Percentiles rank a stretch among this genome's conserved stretches.
These are phyloP conservation scores for Poecile montanus DNA, from an alignment of 2,797 vertebrate species.

Conservation along the genomic window DNA sequence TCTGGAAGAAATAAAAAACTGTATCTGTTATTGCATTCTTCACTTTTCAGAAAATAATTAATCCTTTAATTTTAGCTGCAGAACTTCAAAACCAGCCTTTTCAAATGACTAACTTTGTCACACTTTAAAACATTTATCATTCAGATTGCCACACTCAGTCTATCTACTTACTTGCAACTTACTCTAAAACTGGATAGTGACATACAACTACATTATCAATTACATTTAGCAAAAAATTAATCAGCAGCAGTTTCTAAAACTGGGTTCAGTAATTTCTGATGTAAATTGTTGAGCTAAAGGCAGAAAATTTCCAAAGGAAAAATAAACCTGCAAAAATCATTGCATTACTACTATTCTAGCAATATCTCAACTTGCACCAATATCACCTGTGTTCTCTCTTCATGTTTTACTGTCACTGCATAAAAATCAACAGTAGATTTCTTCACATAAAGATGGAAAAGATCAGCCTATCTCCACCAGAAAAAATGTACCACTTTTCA, in stretches of 20 bases:
- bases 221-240: neutral
- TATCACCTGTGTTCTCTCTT: neutral
- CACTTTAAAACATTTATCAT: neutral
- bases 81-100: neutral
- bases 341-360: neutral
- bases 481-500: neutral
- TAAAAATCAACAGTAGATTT: neutral
- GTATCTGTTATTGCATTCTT: neutral
- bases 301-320: neutral
- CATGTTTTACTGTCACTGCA: neutral
- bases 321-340: neutral
- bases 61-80: neutral
- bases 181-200: neutral
- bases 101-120: neutral
- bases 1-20: slow-evolving; percentile 78
- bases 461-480: neutral
- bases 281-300: neutral
- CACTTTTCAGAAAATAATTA: slow-evolving; percentile 18
- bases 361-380: neutral
- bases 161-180: neutral
- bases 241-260: neutral
- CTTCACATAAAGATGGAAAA: neutral
- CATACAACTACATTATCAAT: neutral
- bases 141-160: neutral
- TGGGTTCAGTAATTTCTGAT: neutral